Evolutionary conservation across 1,140 invertebrate genomes (phyloP).

Genomic region (Uloborus diversus): DNA sequence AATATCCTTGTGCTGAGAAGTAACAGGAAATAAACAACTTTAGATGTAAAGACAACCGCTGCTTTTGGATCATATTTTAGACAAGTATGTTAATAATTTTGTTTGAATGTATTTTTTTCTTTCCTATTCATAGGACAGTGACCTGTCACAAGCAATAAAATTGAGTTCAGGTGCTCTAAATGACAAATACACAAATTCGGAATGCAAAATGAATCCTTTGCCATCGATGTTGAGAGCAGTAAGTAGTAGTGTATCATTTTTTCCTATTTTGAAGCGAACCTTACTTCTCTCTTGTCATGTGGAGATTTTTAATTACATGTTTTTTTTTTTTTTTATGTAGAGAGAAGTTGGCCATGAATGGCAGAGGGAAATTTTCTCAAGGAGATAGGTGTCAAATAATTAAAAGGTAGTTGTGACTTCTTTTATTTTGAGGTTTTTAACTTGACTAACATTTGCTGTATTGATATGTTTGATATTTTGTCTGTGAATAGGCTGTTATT

Average conservation of each 20-base stretch:
- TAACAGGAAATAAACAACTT: no score
- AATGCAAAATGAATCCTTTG: background rate
- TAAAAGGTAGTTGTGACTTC: constrained; percentile 51
- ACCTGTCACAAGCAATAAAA: constrained; percentile 61
- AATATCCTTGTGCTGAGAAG: no score
- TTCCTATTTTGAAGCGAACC: background rate
- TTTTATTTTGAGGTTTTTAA: background rate
- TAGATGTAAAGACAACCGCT: no score
- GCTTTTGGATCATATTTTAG: no score
- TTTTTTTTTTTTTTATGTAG: background rate
- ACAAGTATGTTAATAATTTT: no score
- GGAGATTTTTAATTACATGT: background rate
- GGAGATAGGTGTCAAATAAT: constrained; percentile 49
- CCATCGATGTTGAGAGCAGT: constrained; percentile 45
- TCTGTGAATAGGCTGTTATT: no score
- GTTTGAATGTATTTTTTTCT: no score
- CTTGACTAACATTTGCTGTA: no score
- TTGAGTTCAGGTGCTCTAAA: constrained; percentile 58
- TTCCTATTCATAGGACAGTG: constrained; percentile 61
- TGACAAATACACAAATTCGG: background rate
- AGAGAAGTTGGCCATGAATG: constrained; percentile 47
- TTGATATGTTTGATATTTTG: no score
- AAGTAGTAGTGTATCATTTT: background rate
- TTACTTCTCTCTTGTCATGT: background rate
- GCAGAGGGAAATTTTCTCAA: constrained; percentile 25